Evolutionary conservation across 2,888 invertebrate species (phyloP).

Genomic region (Eupelmus urozonus): DNA sequence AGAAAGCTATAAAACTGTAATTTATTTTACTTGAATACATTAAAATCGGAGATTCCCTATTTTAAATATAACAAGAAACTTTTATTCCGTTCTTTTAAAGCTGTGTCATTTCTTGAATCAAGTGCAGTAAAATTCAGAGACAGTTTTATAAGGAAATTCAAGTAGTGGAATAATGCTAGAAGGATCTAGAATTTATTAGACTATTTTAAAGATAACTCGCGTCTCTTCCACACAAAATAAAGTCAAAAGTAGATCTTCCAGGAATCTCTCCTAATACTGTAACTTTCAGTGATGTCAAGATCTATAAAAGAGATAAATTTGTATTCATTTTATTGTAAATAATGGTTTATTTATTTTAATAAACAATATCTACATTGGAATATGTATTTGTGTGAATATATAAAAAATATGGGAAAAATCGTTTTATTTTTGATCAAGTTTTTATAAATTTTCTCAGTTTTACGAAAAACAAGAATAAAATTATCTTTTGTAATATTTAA

Average conservation of each 20-base stretch:
- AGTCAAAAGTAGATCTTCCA: conserved; percentile 35
- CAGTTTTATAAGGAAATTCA: conserved; percentile 26
- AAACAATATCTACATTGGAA: no score
- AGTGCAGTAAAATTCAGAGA: conserved; percentile 8
- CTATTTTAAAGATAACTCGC: conserved; percentile 42
- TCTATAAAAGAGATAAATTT: conserved; percentile 1
- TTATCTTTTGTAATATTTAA: no score
- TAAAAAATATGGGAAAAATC: no score
- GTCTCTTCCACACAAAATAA: conserved; percentile 11
- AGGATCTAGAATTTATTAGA: conserved; percentile 34
- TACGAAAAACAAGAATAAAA: no score
- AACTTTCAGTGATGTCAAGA: conserved; percentile 14
- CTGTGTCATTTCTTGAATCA: neutral
- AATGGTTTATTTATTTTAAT: no score
- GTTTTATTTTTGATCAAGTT: no score
- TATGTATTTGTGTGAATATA: no score
- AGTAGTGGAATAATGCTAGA: conserved; percentile 7
- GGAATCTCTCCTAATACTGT: conserved; percentile 7
- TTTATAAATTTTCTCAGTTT: no score
- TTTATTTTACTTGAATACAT: no score
- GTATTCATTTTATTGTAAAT: conserved; percentile 14
- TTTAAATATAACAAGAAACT: neutral
- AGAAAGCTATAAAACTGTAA: no score
- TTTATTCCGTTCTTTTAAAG: neutral
- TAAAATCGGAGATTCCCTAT: no score